phyloP scores from a whole-genome alignment of 2,113 vertebrate genomes.

The Neotoma lepida region DNA sequence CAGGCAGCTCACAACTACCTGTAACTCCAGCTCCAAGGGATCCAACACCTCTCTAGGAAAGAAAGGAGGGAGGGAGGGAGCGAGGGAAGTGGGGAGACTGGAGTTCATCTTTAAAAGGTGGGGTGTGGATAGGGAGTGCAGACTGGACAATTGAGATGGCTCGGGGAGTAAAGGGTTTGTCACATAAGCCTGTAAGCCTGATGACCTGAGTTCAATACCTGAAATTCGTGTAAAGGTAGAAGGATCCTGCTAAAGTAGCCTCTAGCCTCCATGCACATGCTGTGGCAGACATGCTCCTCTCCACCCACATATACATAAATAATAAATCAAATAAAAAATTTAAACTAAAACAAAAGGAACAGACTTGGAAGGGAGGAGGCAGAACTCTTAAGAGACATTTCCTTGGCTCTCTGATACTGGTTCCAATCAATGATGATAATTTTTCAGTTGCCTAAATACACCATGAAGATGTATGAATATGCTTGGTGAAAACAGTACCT shows the following conservation, averaged over 20 bases:
- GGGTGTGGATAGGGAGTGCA: not conserved
- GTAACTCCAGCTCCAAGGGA: not conserved
- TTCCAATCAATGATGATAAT: not conserved
- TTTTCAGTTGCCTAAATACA: not conserved
- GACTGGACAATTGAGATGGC: not conserved
- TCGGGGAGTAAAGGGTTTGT: not conserved
- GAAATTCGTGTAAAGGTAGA: not conserved
- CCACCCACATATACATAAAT: not conserved
- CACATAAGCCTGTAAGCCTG: not conserved
- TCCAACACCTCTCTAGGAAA: too few species aligned
- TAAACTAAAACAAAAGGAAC: not conserved
- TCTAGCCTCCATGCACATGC: not conserved
- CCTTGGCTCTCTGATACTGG: not conserved
- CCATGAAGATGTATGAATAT: not conserved
- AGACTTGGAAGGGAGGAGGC: not conserved
- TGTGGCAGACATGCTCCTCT: too few species aligned
- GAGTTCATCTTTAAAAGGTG: not conserved
- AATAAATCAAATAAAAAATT: not conserved
- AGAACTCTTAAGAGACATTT: not conserved
- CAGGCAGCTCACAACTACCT: not conserved
- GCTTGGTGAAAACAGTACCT: not conserved
- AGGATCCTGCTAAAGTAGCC: not conserved
- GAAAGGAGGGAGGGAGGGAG: not conserved
- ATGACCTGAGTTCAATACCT: too few species aligned
- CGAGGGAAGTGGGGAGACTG: fast-evolving